phyloP scores from a whole-genome alignment of 2,113 vertebrate species.

The Nothobranchius kuhntae region DNA sequence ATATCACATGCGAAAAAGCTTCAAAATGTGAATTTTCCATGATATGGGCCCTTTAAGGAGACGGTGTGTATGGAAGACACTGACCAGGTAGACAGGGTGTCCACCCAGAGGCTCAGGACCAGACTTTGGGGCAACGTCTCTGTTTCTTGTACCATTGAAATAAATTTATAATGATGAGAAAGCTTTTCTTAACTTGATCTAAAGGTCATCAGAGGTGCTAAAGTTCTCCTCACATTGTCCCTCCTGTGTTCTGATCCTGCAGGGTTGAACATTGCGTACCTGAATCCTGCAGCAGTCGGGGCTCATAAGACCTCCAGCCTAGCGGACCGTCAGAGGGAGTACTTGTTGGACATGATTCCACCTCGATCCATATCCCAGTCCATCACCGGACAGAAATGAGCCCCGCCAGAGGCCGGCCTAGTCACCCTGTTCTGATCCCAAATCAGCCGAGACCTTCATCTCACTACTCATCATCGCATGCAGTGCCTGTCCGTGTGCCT shows the following conservation, averaged over 20 bases:
- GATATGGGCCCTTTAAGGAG: no score
- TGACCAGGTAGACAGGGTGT: no score
- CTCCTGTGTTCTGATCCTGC: slow-evolving; percentile 8
- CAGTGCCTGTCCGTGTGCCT: slow-evolving; percentile 93
- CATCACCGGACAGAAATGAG: slow-evolving; percentile 96
- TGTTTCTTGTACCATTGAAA: no score
- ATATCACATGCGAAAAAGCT: no score
- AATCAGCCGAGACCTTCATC: slow-evolving; percentile 48
- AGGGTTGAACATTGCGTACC: slow-evolving; percentile 97
- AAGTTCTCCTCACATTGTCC: no score
- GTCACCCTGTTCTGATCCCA: slow-evolving; percentile 53
- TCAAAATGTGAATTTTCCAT: no score
- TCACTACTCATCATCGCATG: slow-evolving; percentile 83
- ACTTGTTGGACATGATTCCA: slow-evolving; percentile 98
- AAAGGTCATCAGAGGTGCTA: no score
- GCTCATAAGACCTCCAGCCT: slow-evolving; percentile 92
- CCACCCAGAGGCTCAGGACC: no score
- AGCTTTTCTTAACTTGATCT: no score
- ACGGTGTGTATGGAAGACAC: no score
- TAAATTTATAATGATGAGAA: no score
- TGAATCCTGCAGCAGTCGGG: slow-evolving; percentile 90
- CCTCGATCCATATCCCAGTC: slow-evolving; percentile 97
- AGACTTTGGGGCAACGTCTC: no score
- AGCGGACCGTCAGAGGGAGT: slow-evolving; percentile 96
- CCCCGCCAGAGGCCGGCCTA: slow-evolving; percentile 34